Conservation (phyloP, 2,113 vertebrate genomes). For the Noturus placidus region DNA sequence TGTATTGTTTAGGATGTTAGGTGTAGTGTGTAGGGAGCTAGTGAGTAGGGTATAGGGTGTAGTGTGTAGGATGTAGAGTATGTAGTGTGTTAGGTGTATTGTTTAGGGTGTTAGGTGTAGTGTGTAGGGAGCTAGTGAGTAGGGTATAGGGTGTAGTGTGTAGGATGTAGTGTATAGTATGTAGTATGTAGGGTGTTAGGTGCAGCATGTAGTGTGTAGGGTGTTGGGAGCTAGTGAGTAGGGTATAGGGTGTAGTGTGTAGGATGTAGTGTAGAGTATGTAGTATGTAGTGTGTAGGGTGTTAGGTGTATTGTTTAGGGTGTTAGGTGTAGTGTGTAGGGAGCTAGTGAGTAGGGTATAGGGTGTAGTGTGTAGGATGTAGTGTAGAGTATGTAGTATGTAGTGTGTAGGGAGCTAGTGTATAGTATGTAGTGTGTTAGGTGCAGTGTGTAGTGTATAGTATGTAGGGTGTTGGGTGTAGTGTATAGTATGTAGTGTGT, state of each 20-base stretch:
- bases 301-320: neutral
- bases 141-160: neutral
- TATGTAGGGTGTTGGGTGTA: neutral
- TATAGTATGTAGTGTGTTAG: neutral
- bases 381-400: neutral
- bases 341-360: neutral
- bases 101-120: neutral
- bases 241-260: neutral
- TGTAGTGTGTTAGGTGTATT: too few relatives aligned
- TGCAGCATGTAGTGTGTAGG: neutral
- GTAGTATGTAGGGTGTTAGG: neutral
- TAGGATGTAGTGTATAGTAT: neutral
- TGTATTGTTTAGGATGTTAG: neutral
- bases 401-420: neutral
- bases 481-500: neutral
- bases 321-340: neutral
- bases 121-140: too few relatives aligned
- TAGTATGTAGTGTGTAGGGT: neutral
- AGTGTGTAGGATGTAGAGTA: too few relatives aligned
- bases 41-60: too few relatives aligned
- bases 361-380: neutral
- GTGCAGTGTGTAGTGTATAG: neutral
- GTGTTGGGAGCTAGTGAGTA: neutral
- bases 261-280: neutral
- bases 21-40: too few relatives aligned